These are phyloP conservation scores for Spodoptera picta DNA, from an alignment of 2,888 invertebrate genomes.

Conservation along the genomic window DNA sequence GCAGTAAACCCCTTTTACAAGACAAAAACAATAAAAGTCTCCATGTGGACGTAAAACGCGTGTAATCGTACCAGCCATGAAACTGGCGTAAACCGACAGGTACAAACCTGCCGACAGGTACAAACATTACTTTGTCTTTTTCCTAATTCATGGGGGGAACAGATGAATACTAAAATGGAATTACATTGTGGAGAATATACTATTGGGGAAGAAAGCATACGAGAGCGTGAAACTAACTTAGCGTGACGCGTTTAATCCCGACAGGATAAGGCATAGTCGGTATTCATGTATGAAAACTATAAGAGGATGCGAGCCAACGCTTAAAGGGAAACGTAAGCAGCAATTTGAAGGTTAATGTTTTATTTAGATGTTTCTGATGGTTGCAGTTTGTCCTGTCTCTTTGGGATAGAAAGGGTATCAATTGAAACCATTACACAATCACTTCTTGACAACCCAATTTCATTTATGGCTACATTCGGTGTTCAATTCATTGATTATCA, in stretches of 20 bases:
- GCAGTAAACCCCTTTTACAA: conserved; percentile 52
- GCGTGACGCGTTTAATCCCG: neutral
- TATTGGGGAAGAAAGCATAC: conserved; percentile 7
- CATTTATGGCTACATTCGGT: no score
- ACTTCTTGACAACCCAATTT: no score
- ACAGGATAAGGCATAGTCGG: neutral
- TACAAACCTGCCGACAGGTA: conserved; percentile 43
- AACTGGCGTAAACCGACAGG: conserved; percentile 48
- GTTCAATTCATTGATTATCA: no score
- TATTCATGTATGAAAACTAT: no score
- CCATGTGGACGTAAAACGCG: conserved; percentile 39
- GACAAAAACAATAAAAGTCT: conserved; percentile 50
- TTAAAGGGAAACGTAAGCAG: no score
- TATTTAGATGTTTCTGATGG: no score
- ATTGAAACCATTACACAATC: no score
- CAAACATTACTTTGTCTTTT: conserved; percentile 12
- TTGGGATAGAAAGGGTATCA: no score
- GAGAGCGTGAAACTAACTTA: conserved; percentile 8
- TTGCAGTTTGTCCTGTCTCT: no score
- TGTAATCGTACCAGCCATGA: conserved; percentile 48
- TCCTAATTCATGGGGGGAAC: conserved; percentile 17
- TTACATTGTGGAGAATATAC: conserved; percentile 15
- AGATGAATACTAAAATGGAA: conserved; percentile 11
- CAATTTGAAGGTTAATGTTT: no score
- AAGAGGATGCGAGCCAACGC: no score